phyloP scores from a whole-genome alignment of 30 jellyfish, hydroid and myxozoan species.

The Calvadosia cruxmelitensis region DNA sequence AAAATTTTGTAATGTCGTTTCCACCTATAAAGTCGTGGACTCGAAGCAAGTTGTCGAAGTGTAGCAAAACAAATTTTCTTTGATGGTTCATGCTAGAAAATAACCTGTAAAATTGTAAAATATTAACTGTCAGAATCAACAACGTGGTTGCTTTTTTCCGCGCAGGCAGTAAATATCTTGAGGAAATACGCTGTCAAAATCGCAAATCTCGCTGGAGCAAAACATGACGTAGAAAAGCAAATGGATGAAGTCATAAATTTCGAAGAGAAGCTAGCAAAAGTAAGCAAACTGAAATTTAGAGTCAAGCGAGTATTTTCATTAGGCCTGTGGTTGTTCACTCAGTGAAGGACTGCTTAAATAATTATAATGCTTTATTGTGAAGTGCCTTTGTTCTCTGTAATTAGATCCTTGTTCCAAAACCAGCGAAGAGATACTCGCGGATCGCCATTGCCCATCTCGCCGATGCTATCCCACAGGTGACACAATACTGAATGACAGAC shows the following conservation, averaged over 20 bases:
- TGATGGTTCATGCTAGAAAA: no score
- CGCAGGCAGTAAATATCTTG: slow-evolving; percentile 52
- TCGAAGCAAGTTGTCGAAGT: no score
- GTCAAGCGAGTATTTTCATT: no score
- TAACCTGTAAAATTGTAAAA: no score
- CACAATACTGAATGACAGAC: not conserved
- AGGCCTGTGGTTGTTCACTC: no score
- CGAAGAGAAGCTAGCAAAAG: slow-evolving; percentile 68
- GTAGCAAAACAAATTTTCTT: no score
- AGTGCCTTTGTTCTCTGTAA: not conserved
- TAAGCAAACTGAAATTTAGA: no score
- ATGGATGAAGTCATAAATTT: slow-evolving; percentile 59
- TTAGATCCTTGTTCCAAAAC: slow-evolving; percentile 77
- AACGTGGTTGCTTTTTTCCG: not conserved
- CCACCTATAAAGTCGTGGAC: no score
- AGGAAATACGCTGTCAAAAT: slow-evolving; percentile 53
- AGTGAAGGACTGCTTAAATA: not conserved
- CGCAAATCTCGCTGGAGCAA: slow-evolving; percentile 44
- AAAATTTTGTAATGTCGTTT: no score
- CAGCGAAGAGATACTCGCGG: slow-evolving; percentile 84
- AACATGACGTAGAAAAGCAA: slow-evolving; percentile 18
- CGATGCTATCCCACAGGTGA: slow-evolving; percentile 83
- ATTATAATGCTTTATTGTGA: not conserved
- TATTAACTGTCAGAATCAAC: not conserved
- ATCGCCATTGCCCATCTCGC: slow-evolving; percentile 43